A percentile compares a stretch with the other conserved stretches of the same genome.
phyloP scores from a whole-genome alignment of 2,888 invertebrate species.

The Liodrosophila aerea region DNA sequence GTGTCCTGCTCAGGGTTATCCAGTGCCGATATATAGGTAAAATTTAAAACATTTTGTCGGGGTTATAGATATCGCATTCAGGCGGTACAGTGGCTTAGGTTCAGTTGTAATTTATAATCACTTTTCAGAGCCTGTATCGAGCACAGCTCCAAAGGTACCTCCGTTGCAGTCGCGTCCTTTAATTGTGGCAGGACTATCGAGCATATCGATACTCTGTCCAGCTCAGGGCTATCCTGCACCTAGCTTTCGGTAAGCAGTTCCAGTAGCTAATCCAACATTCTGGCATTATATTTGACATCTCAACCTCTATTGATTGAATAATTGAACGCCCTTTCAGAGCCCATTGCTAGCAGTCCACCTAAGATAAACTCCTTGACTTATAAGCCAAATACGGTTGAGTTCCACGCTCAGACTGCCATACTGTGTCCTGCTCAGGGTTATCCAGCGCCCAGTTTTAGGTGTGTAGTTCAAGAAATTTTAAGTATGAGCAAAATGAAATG shows the following conservation, averaged over 20 bases:
- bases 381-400: constrained; percentile 80
- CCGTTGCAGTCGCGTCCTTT: constrained; percentile 82
- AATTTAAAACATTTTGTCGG: neutral
- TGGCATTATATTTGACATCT: neutral
- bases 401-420: constrained; percentile 84
- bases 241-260: constrained; percentile 85
- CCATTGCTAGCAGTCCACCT: constrained; percentile 84
- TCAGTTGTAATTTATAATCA: neutral
- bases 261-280: constrained; percentile 25
- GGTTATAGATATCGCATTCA: constrained; percentile 30
- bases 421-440: constrained; percentile 90
- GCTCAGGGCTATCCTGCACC: constrained; percentile 91
- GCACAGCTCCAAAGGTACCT: constrained; percentile 84
- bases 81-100: constrained; percentile 3
- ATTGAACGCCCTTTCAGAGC: constrained; percentile 82
- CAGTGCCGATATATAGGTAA: constrained; percentile 84
- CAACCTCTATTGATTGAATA: neutral
- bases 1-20: constrained; percentile 84
- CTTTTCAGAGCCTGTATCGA: constrained; percentile 84
- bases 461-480: neutral
- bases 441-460: constrained; percentile 89
- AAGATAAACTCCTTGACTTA: constrained; percentile 83
- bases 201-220: constrained; percentile 88
- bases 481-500: neutral
- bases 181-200: constrained; percentile 81